Percentiles rank a stretch among this genome's conserved stretches.
Conservation (phyloP, 2,113 vertebrate species). For the Saccopteryx leptura region DNA sequence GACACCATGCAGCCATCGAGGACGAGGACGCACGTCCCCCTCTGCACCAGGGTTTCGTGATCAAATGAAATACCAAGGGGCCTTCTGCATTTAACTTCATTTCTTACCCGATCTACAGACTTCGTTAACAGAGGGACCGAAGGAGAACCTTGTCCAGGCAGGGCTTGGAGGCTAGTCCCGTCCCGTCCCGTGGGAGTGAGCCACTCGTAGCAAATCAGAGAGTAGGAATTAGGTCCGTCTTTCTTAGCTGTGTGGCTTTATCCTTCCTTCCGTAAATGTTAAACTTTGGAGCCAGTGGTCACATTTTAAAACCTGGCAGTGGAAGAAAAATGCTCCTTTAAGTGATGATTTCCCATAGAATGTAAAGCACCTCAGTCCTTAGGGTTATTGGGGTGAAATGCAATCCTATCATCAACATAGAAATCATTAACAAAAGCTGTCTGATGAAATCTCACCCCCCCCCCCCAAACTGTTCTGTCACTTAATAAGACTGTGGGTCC, state of each 20-base stretch:
- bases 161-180: fast-evolving
- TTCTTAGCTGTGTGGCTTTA: fast-evolving
- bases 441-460: too few species aligned
- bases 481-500: fast-evolving
- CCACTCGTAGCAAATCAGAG: fast-evolving
- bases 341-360: background rate
- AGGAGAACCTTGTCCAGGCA: background rate
- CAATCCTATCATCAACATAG: fast-evolving
- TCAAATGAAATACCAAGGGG: fast-evolving
- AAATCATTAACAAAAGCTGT: fast-evolving
- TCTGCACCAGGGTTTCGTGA: fast-evolving
- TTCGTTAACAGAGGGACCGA: too few species aligned
- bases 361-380: background rate
- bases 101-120: background rate
- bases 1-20: fast-evolving
- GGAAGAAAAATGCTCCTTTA: background rate
- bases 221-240: fast-evolving
- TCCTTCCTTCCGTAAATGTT: background rate
- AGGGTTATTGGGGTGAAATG: background rate
- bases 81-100: fast-evolving
- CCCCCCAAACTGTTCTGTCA: background rate
- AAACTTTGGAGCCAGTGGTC: background rate
- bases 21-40: fast-evolving
- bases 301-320: background rate
- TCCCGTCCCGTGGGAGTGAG: fast-evolving